A percentile compares a stretch with the other conserved stretches of the same genome.
Evolutionary conservation across 2,113 vertebrate species (phyloP).

Genomic region (Pygoscelis adeliae): DNA sequence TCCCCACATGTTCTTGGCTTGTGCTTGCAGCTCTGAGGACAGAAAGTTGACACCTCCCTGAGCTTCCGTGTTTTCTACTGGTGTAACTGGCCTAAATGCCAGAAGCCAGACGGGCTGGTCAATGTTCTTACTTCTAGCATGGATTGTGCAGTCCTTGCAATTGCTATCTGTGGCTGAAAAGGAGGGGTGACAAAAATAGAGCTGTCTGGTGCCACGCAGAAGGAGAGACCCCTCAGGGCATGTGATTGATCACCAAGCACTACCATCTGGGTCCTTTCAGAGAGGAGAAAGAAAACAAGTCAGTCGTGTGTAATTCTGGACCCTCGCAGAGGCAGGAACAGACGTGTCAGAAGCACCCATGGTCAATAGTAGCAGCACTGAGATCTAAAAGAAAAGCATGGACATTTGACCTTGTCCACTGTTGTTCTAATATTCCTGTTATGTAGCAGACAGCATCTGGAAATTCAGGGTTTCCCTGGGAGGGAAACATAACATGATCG

Average conservation of each 20-base stretch:
- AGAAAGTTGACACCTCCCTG: not conserved
- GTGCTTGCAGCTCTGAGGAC: not conserved
- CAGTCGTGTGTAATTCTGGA: not conserved
- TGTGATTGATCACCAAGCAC: not conserved
- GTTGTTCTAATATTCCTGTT: not conserved
- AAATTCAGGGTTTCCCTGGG: constrained; percentile 1
- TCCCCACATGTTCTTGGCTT: not conserved
- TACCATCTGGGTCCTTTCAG: not conserved
- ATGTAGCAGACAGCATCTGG: not conserved
- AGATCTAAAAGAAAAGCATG: not conserved
- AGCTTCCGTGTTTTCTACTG: not conserved
- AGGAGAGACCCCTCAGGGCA: not conserved
- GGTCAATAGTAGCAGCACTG: not conserved
- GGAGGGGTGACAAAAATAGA: not conserved
- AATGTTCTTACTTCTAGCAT: not conserved
- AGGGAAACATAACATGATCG: not conserved
- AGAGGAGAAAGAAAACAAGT: not conserved
- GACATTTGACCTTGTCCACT: not conserved
- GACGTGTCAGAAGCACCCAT: not conserved
- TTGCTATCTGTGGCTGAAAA: not conserved
- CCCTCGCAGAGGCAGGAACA: not conserved
- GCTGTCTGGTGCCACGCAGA: not conserved
- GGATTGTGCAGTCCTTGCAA: not conserved
- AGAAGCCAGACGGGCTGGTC: not conserved
- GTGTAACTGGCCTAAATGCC: not conserved